A percentile compares a stretch with the other conserved stretches of the same genome.
These are phyloP conservation scores for Hesperophylax magnus DNA, from an alignment of 1,140 invertebrate genomes.

Conservation along the genomic window DNA sequence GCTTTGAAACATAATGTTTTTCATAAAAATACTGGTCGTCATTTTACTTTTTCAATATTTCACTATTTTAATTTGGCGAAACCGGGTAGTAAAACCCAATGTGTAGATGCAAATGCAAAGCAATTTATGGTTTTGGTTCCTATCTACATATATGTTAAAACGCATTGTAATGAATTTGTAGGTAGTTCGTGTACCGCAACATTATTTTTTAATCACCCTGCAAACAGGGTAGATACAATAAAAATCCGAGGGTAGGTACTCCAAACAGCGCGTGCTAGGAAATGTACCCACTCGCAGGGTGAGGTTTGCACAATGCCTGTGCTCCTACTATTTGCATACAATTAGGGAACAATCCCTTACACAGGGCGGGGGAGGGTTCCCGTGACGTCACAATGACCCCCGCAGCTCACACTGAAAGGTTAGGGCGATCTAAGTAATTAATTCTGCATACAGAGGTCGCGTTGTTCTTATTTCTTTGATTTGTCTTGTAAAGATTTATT, in stretches of 20 bases:
- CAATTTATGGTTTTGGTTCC: no score
- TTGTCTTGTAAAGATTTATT: no score
- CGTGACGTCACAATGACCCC: conserved; percentile 34
- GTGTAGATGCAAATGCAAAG: no score
- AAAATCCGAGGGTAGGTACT: neutral
- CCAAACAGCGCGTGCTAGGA: conserved; percentile 21
- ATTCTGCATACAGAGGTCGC: neutral
- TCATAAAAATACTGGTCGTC: no score
- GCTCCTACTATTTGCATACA: conserved; percentile 41
- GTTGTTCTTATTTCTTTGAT: no score
- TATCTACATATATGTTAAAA: no score
- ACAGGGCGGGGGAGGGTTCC: neutral
- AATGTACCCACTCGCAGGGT: conserved; percentile 6
- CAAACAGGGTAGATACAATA: neutral
- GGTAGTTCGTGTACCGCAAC: neutral
- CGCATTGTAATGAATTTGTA: neutral
- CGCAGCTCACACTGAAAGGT: neutral
- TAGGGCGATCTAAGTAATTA: conserved; percentile 33
- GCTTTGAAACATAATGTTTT: no score
- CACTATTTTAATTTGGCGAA: no score
- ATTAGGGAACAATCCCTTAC: conserved; percentile 33
- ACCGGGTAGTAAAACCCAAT: no score
- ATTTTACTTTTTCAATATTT: no score
- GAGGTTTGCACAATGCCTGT: conserved; percentile 17
- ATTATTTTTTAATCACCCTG: neutral